Evolutionary conservation across 2,113 vertebrate genomes (phyloP), one percentile per base, ranked within the genome.

Genomic region (Zapus hudsonius): DNA sequence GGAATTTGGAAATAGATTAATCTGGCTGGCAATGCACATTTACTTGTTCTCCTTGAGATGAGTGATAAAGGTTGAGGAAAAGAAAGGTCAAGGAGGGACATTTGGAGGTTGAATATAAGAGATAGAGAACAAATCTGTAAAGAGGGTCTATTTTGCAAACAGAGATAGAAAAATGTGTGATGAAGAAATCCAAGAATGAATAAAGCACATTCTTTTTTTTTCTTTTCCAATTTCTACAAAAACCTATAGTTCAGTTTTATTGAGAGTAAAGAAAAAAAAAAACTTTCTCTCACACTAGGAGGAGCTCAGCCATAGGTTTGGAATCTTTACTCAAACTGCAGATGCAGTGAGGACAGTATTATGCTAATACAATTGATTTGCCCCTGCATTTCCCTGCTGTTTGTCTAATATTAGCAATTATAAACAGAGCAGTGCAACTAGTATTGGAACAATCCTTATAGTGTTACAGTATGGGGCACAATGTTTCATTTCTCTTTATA

Each of bases 401-500:
- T n/a, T n/a, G n/a, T n/a, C n/a, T n/a, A n/a, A n/a, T n/a, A n/a
- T n/a, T n/a, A n/a, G n/a, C n/a, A n/a, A n/a, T n/a, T n/a, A n/a
- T n/a, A n/a, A n/a, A n/a, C n/a, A n/a, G n/a, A n/a, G n/a, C n/a
- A n/a, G n/a, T n/a, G n/a, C n/a, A n/a, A n/a, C n/a, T n/a, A n/a
- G n/a, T n/a, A n/a, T n/a, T n/a, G n/a, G n/a, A n/a, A n/a, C n/a
- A n/a, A n/a, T n/a, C n/a, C n/a, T n/a, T n/a, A n/a, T n/a, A n/a
- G n/a, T 99, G 98, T 98, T 98, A 82, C 95, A 98, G 98, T 98
- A 98, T 98, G 97, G 97, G 98, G 97, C 98, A 97, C 93, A 96
- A 96, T 79, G 22, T 94, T 97, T 98, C 97, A 99, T 98, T 99
- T 99, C 97, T 99, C 99, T 99, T 99, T 99, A 98, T 99, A 99